Conservation (phyloP, 2,888 invertebrate species). For the Rhyacophila evoluta region DNA sequence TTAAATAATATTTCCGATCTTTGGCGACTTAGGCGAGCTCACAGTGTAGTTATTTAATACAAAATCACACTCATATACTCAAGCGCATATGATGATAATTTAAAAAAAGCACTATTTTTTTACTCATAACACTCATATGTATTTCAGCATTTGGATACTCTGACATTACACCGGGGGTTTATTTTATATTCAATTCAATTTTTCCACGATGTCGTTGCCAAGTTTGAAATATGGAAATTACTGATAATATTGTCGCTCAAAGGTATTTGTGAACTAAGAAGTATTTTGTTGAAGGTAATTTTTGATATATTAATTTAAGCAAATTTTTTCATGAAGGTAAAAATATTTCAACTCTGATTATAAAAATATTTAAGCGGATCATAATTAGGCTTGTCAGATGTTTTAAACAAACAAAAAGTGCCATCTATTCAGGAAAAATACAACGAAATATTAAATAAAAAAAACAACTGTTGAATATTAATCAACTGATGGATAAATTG, state of each 20-base stretch:
- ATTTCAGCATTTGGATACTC: conserved; percentile 32
- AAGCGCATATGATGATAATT: conserved; percentile 34
- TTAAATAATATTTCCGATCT: conserved; percentile 34
- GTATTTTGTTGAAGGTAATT: too few species aligned
- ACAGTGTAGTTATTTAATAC: conserved; percentile 46
- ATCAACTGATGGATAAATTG: too few species aligned
- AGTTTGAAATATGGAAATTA: conserved; percentile 41
- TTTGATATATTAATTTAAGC: too few species aligned
- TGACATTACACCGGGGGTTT: conserved; percentile 37
- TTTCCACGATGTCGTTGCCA: conserved; percentile 35
- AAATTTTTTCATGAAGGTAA: too few species aligned
- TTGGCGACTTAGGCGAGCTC: conserved; percentile 30
- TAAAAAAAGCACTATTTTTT: conserved; percentile 35
- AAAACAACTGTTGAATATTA: too few species aligned
- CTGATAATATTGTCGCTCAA: too few species aligned
- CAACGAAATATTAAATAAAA: too few species aligned
- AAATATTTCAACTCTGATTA: too few species aligned
- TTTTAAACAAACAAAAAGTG: too few species aligned
- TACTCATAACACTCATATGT: conserved; percentile 35
- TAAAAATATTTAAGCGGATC: too few species aligned
- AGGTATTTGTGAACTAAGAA: neutral
- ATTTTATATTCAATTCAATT: conserved; percentile 47
- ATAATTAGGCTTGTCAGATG: too few species aligned
- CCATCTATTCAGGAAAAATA: too few species aligned
- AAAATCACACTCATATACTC: conserved; percentile 11